Conservation (phyloP, 2,797 vertebrate genomes). For the Sebastes hubbsi region DNA sequence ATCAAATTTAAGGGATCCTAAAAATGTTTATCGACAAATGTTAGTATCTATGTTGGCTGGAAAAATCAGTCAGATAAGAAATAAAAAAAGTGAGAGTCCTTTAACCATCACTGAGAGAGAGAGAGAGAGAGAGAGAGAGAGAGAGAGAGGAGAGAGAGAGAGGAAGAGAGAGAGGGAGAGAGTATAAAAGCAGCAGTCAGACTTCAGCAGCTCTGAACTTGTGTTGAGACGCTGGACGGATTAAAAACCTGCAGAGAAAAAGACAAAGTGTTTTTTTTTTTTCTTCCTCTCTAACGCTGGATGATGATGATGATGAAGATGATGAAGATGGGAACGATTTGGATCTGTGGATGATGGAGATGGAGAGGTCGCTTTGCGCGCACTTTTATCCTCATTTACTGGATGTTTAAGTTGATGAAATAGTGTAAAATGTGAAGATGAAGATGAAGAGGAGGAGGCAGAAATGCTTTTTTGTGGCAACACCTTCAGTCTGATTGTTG, state of each 20-base stretch:
- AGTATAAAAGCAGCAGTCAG: slow-evolving; percentile 68
- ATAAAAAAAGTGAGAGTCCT: background rate
- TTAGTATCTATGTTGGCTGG: background rate
- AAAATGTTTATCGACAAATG: background rate
- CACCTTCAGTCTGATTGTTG: slow-evolving; percentile 12
- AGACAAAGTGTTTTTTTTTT: background rate
- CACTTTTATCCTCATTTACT: accelerated
- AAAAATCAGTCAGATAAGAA: background rate
- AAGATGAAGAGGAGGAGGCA: slow-evolving; percentile 61
- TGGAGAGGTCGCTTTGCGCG: background rate
- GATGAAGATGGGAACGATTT: background rate
- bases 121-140: background rate
- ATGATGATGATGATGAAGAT: background rate
- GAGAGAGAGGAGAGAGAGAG: background rate
- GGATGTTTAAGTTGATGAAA: background rate
- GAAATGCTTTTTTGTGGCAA: background rate
- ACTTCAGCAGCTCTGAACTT: slow-evolving; percentile 55
- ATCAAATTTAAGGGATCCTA: no score
- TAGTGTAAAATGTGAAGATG: background rate
- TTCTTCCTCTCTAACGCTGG: background rate
- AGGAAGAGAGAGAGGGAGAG: background rate
- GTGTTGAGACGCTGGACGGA: slow-evolving; percentile 36
- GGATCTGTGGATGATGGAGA: slow-evolving; percentile 15
- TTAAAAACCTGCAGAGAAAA: background rate
- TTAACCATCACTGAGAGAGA: no score